Base-by-base conservation (phyloP, 2,797 vertebrate species). In the Coracias cyanogaster region DNA sequence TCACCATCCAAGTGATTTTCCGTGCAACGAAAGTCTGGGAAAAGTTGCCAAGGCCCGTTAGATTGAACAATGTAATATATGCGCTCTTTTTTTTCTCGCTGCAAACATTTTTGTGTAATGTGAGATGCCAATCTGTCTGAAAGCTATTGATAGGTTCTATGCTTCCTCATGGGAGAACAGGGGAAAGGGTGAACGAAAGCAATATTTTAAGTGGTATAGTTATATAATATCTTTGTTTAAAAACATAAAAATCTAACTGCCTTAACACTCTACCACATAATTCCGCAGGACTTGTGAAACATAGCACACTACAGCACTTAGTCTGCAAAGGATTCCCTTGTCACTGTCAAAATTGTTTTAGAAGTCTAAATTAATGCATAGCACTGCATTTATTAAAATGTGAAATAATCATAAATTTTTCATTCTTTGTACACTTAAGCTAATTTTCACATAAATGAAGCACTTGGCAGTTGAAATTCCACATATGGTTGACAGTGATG, bases 361-460 rank as follows among this genome's bases (percentile, higher is more conserved):
- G 98, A 98, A 98, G 98, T 98, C 98, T 98, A 98, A 98, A 98
- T 99, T 99, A 99, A 99, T 98, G 98, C 98, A 98, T 98, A 98
- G 97, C 97, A 97, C 98, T 98, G 98, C 96, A 98, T 98, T 98
- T 98, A 99, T 99, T 99, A 99, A 98, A 98, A 98, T 97, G 98
- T 98, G 98, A 98, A 98, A 98, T 97, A 98, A 98, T 99, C 98
- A 99, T 99, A 98, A 98, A 98, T 99, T 99, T 99, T 99, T 99
- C 98, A 98, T 99, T 99, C 98, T 98, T 98, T 97, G 98, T 98
- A 98, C 98, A 98, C 98, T 99, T 98, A 98, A 98, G 98, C 98
- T 98, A 99, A 99, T 99, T 99, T 99, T 97, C 98, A 97, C 98
- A 98, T 98, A 99, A 99, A 99, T 98, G 98, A 98, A 98, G 98